Base-by-base conservation (phyloP, 2,888 invertebrate genomes). In the Geophilus truncorum region DNA sequence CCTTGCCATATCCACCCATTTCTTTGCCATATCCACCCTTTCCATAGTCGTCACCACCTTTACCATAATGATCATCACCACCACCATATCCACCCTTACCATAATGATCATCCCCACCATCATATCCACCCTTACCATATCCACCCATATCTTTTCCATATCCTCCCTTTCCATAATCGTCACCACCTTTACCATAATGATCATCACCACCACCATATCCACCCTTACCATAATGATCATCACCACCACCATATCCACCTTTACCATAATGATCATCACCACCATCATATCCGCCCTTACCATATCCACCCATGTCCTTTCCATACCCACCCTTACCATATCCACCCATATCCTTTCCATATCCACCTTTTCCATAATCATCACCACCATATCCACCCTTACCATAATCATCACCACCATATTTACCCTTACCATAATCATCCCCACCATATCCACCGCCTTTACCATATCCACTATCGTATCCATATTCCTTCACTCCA, bases 401-500 rank as follows among this genome's bases (percentile, higher is more conserved):
- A n/a, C 40, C 40, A 10, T 40, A 40, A 18, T 21, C 70, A 23
- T 70, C 70, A 28, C 30, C 30, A 25, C 77, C 77, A 28, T 30
- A 23, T 25, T 70, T 28, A 25, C 75, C 75, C 12, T 45, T 15
- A n/a, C 45, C 51, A n/a, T 18, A 15, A 30, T 25, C 76, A 4
- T 25, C 21, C 1, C 18, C 78, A 51, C 18, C 7, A 3, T 51
- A n/a, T 6, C 40, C 40, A 15, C n/a, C 12, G 5, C 18, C 45
- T n/a, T 45, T 45, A 6, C 34, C 21, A 18, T 77, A 40, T 25
- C 32, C 32, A 7, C 23, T 40, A 23, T 25, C 79, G 18, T 45
- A 79, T 25, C 79, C 79, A n/a, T 79, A 79, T 4, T 25, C 25
- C 28, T 18, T 51, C 28, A 40, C 51, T 23, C 79, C 79, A 12